Evolutionary conservation across 2,888 invertebrate genomes (phyloP), one percentile per base, ranked within the genome.

Genomic region (Melanchra persicariae): DNA sequence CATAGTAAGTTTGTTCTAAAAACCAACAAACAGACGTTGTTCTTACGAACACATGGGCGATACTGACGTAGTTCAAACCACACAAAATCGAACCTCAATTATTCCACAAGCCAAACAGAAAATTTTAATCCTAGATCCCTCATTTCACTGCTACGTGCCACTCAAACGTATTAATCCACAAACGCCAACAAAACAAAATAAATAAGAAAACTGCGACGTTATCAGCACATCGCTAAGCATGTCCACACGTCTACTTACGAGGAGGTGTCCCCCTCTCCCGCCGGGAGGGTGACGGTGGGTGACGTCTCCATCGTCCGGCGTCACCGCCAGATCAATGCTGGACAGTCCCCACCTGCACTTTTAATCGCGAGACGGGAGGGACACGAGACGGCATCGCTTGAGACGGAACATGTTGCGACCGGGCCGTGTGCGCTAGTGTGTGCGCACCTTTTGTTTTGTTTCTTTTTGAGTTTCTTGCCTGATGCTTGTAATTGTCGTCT

Each of bases 281-380:
- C 37, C 19, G 49, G 66, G 72, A 43, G 72, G 75, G 72, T 72
- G 52, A 37, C 24, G 67, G 69, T 68, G 84, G 81, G 81, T 82
- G 92, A 91, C 91, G 90, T 93, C 92, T 93, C 91, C 92, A 91
- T 93, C 93, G 93, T 89, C 92, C 91, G 90, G 88, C 91, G 92
- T 92, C 93, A 94, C 87, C 91, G 91, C 88, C 94, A 94, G 95
- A 95, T 95, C 96, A 95, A 95, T 94, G 94, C 94, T 86, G 93
- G 93, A 93, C 93, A 91, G 88, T 86, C 91, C 91, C 94, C 94
- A 96, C 95, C 95, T 96, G 95, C 94, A 95, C 92, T 95, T 96
- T 95, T 96, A 95, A 94, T 94, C 93, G 88, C 89, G 89, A 78
- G 77, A 84, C 79, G 86, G 81, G 85, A 81, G 82, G 77, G 82